These are phyloP conservation scores for Pseudochirops corinnae DNA, from an alignment of 2,797 vertebrate genomes.

Conservation along the genomic window DNA sequence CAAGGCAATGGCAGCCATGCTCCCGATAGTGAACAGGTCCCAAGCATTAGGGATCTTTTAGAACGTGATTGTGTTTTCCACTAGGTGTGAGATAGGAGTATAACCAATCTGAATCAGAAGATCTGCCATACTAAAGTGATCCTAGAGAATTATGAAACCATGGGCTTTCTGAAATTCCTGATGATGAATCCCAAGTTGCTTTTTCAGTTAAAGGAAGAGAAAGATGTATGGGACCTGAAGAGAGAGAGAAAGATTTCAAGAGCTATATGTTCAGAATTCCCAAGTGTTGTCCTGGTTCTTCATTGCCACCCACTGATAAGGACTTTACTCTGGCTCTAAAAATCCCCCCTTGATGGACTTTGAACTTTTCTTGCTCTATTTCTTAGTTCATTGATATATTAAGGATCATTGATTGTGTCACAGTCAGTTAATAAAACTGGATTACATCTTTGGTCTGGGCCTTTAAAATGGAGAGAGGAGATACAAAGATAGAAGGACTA, in stretches of 20 bases:
- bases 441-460: not conserved
- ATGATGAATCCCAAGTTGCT: not conserved
- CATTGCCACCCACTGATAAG: not conserved
- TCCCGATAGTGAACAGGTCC: too few relatives aligned
- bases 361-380: not conserved
- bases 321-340: not conserved
- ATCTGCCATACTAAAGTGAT: not conserved
- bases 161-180: not conserved
- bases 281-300: not conserved
- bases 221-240: not conserved
- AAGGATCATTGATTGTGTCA: not conserved
- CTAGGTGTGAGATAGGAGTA: not conserved
- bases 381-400: not conserved
- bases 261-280: not conserved
- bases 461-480: not conserved
- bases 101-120: not conserved
- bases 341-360: not conserved
- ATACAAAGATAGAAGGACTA: not conserved
- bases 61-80: too few relatives aligned
- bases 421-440: not conserved
- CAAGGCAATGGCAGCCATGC: not conserved
- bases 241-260: not conserved
- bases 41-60: too few relatives aligned
- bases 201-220: not conserved
- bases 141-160: not conserved